Evolutionary conservation across 2,113 vertebrate genomes (phyloP).

Genomic region (Sitta europaea): DNA sequence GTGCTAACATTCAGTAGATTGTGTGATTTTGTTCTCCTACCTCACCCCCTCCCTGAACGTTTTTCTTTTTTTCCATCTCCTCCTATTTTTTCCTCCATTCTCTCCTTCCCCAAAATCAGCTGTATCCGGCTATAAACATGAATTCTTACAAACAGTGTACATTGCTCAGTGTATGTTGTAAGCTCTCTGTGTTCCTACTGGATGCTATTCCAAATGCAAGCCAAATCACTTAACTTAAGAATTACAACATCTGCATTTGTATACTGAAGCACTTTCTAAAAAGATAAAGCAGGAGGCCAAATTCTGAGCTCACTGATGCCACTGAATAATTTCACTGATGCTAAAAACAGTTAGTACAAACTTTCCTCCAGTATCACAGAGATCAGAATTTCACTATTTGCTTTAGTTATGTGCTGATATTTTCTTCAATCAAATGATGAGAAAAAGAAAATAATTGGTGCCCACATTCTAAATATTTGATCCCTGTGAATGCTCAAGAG

Average conservation of each 20-base stretch:
- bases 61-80: neutral
- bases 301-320: slow-evolving; percentile 22
- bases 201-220: neutral
- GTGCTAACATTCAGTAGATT: neutral
- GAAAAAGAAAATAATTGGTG: neutral
- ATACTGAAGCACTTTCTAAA: slow-evolving; percentile 25
- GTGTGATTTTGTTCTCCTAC: neutral
- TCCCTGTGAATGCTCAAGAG: neutral
- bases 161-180: neutral
- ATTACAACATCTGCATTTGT: slow-evolving; percentile 61
- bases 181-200: neutral
- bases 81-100: neutral
- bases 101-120: slow-evolving; percentile 1
- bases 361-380: neutral
- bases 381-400: neutral
- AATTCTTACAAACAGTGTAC: neutral
- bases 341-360: neutral
- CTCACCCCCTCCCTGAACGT: neutral
- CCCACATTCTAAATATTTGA: neutral
- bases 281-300: slow-evolving; percentile 24
- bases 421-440: neutral
- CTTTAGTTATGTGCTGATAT: neutral
- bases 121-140: slow-evolving; percentile 25
- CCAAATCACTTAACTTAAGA: slow-evolving; percentile 40
- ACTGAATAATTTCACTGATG: neutral